Conservation (phyloP, 2,113 vertebrate species). For the Pluvialis apricaria region DNA sequence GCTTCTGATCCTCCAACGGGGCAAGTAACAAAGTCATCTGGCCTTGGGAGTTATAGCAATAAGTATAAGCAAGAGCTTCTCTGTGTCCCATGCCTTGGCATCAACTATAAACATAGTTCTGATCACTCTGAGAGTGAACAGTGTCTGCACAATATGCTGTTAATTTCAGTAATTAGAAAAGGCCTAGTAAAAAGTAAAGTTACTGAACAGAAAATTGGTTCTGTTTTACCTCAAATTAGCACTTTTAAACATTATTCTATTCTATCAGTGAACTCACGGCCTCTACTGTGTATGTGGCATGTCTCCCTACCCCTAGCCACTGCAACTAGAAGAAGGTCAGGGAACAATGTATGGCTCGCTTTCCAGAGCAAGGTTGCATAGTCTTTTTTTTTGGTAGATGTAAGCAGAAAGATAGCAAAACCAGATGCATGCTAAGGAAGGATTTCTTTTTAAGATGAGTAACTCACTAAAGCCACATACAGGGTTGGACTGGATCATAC, state of each 20-base stretch:
- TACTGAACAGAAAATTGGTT: no score
- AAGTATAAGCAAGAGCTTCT: no score
- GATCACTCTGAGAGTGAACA: no score
- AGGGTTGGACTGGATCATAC: neutral
- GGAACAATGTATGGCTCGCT: neutral
- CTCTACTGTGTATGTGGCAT: fast-evolving
- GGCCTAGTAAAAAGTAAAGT: no score
- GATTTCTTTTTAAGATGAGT: neutral
- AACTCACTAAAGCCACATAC: neutral
- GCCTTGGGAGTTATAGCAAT: no score
- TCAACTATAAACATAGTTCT: no score
- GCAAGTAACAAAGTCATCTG: no score
- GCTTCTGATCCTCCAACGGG: no score
- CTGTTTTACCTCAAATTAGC: no score
- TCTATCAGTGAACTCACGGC: neutral
- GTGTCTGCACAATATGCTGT: no score
- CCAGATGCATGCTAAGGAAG: neutral
- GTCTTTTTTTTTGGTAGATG: neutral
- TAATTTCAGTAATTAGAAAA: no score
- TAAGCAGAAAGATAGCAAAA: neutral
- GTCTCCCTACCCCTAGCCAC: neutral
- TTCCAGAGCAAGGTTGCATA: neutral
- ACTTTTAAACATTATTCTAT: neutral
- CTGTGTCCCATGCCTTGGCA: no score
- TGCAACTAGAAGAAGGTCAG: neutral